Evolutionary conservation across 2,797 vertebrate genomes (phyloP).

Genomic region (Anas georgica): DNA sequence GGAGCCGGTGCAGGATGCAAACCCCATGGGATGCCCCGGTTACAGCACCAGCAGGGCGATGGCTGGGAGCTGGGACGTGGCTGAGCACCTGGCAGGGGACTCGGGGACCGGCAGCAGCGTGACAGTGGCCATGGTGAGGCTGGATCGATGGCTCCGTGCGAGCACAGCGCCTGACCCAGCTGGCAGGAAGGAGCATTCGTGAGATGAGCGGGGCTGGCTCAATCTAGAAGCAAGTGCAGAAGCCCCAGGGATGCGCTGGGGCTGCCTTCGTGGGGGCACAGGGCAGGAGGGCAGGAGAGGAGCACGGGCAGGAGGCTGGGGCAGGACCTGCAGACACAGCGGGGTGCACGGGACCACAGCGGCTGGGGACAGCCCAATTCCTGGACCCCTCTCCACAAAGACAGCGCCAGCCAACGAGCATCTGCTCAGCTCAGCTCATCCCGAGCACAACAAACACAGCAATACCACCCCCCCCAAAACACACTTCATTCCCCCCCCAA

Average conservation of each 20-base stretch:
- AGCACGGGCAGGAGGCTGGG: background rate
- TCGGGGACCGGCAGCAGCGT: background rate
- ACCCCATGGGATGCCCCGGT: rapidly evolving
- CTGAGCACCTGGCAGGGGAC: background rate
- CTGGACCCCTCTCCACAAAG: rapidly evolving
- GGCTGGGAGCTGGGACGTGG: background rate
- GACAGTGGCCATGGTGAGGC: background rate
- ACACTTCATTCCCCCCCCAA: background rate
- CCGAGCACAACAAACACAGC: background rate
- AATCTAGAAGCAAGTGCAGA: rapidly evolving
- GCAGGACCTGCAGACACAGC: background rate
- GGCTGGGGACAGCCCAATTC: rapidly evolving
- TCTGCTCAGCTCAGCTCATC: background rate
- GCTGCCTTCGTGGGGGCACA: too few relatives aligned
- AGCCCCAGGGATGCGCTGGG: background rate
- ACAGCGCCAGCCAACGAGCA: rapidly evolving
- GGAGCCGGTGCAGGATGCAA: background rate
- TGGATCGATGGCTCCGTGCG: background rate
- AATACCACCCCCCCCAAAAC: background rate
- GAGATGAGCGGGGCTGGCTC: background rate
- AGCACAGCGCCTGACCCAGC: background rate
- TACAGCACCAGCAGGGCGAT: background rate
- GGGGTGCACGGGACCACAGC: rapidly evolving
- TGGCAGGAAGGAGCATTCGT: rapidly evolving
- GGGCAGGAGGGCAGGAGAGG: background rate